A percentile compares a stretch with the other conserved stretches of the same genome.
These are phyloP conservation scores for Brassicogethes aeneus DNA, from an alignment of 2,888 invertebrate species.

Conservation along the genomic window DNA sequence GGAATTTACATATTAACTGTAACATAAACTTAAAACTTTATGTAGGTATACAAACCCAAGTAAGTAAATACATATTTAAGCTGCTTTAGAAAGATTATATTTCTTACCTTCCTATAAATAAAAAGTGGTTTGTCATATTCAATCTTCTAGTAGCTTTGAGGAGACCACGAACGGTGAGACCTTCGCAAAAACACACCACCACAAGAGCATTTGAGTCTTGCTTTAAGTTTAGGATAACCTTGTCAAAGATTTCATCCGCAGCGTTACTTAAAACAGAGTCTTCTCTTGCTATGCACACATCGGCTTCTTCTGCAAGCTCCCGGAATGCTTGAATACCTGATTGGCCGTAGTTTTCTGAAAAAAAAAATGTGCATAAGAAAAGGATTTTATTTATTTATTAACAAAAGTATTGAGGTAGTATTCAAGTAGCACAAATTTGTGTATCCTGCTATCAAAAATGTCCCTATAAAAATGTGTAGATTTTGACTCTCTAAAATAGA, in stretches of 20 bases:
- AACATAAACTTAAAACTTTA: no score
- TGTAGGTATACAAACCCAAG: no score
- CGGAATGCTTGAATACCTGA: constrained; percentile 68
- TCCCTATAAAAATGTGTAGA: no score
- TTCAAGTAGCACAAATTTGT: no score
- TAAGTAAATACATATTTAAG: not conserved
- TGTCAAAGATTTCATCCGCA: constrained; percentile 48
- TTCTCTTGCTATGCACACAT: constrained; percentile 64
- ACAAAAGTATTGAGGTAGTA: no score
- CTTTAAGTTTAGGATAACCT: constrained; percentile 46
- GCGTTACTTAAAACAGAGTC: constrained; percentile 54
- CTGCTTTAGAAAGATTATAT: not conserved
- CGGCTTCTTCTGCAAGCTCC: constrained; percentile 54
- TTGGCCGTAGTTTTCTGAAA: constrained; percentile 67
- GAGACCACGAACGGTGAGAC: constrained; percentile 57
- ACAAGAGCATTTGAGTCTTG: constrained; percentile 49
- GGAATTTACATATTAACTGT: no score
- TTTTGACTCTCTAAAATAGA: no score
- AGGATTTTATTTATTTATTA: constrained; percentile 7
- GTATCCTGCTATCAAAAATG: no score
- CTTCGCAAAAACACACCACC: constrained; percentile 74
- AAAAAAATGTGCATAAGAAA: constrained; percentile 12
- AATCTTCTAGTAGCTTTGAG: constrained; percentile 51
- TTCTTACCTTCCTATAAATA: constrained; percentile 57
- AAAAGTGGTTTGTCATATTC: constrained; percentile 49